These are phyloP conservation scores for Geophilus truncorum DNA, from an alignment of 2,888 invertebrate species.

Conservation along the genomic window DNA sequence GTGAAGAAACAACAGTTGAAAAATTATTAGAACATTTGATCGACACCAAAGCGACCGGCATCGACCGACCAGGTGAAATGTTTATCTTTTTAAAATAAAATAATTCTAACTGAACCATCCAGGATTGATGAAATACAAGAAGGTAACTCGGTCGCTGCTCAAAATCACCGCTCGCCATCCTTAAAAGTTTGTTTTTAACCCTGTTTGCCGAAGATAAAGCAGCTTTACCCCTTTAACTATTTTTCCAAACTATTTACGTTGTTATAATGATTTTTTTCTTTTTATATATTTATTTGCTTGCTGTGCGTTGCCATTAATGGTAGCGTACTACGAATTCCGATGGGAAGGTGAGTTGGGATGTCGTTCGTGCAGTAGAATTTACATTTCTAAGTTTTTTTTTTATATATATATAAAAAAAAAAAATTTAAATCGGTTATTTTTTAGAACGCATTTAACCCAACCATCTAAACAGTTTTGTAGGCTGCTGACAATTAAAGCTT, in stretches of 20 bases:
- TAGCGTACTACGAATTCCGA: constrained; percentile 18
- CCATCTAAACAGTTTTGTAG: background rate
- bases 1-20: constrained; percentile 85
- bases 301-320: background rate
- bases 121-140: too few species aligned
- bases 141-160: too few species aligned
- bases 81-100: too few species aligned
- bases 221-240: background rate
- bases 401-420: too few species aligned
- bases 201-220: too few species aligned
- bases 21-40: constrained; percentile 88
- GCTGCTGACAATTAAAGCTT: background rate
- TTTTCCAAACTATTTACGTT: background rate
- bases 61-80: constrained; percentile 85
- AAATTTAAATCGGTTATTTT: background rate
- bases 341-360: constrained; percentile 22
- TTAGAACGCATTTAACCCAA: background rate
- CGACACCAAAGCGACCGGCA: constrained; percentile 83
- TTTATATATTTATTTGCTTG: background rate
- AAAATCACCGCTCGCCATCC: too few species aligned
- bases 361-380: background rate
- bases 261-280: background rate
- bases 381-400: background rate
- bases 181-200: too few species aligned
- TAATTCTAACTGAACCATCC: too few species aligned